A percentile compares a stretch with the other conserved stretches of the same genome.
phyloP scores from a whole-genome alignment of 2,888 invertebrate genomes.

The Caprella mutica region DNA sequence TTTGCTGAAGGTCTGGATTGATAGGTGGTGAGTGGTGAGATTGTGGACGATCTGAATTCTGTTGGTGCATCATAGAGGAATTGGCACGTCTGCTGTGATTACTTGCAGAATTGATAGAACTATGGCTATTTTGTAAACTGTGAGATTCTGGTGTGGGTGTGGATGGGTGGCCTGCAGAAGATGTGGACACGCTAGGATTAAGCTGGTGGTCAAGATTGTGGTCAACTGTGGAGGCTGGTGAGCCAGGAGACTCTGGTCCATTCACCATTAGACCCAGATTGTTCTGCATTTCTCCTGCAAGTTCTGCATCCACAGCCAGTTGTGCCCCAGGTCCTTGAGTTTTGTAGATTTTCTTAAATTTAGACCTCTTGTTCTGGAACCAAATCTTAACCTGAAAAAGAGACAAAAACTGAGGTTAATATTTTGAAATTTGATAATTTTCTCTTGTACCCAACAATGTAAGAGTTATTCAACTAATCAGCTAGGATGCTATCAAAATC shows the following conservation, averaged over 20 bases:
- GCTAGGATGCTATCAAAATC: neutral
- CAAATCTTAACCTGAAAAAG: conserved; percentile 85
- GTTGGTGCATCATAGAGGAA: neutral
- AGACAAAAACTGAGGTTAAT: neutral
- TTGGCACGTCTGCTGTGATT: conserved; percentile 3
- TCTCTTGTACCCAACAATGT: too few species aligned
- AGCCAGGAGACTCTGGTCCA: conserved; percentile 26
- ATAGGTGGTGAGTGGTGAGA: neutral
- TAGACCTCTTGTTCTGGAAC: conserved; percentile 96
- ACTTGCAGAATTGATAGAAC: conserved; percentile 8
- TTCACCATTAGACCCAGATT: conserved; percentile 25
- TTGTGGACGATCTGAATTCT: neutral
- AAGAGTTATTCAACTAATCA: neutral
- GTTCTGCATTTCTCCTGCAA: conserved; percentile 25
- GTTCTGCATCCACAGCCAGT: conserved; percentile 22
- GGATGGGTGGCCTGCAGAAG: conserved; percentile 5
- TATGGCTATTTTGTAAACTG: conserved; percentile 14
- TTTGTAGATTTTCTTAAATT: conserved; percentile 98
- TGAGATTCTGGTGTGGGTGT: conserved; percentile 18
- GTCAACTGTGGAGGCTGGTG: neutral
- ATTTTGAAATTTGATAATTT: neutral
- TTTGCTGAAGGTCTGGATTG: neutral
- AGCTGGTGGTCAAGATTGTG: conserved; percentile 1
- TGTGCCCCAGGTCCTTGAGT: conserved; percentile 54
- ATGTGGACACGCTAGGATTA: neutral